Evolutionary conservation across 2,113 vertebrate species (phyloP).

Genomic region (Odontesthes bonariensis): DNA sequence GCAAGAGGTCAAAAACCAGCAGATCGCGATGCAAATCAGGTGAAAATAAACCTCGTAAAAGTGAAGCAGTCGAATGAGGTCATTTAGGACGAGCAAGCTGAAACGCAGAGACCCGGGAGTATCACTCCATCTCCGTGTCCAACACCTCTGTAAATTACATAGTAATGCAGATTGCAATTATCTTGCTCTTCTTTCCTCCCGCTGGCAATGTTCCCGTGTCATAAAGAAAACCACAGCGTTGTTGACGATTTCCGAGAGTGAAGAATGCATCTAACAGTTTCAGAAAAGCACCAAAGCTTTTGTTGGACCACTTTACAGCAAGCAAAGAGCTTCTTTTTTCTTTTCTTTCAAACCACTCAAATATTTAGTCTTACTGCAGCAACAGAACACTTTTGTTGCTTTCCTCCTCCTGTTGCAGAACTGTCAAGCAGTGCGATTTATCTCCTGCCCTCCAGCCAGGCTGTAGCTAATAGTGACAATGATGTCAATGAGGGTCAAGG

Average conservation of each 20-base stretch:
- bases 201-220: no score
- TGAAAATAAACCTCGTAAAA: slow-evolving; percentile 42
- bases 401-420: neutral
- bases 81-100: slow-evolving; percentile 25
- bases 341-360: neutral
- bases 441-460: slow-evolving; percentile 27
- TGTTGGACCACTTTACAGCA: no score
- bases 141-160: slow-evolving; percentile 30
- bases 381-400: neutral
- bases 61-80: slow-evolving; percentile 17
- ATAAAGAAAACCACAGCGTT: no score
- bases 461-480: slow-evolving; percentile 1
- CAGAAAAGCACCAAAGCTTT: no score
- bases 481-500: slow-evolving; percentile 49
- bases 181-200: neutral
- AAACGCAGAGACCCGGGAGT: slow-evolving; percentile 19
- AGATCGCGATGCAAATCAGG: slow-evolving; percentile 12
- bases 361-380: no score
- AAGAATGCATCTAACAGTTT: no score
- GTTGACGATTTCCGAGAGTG: no score
- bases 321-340: no score
- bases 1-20: slow-evolving; percentile 31
- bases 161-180: neutral
- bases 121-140: neutral
- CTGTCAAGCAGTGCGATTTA: slow-evolving; percentile 16